These are phyloP conservation scores for Cirrhinus mrigala DNA, from an alignment of 2,797 vertebrate genomes.

Conservation along the genomic window DNA sequence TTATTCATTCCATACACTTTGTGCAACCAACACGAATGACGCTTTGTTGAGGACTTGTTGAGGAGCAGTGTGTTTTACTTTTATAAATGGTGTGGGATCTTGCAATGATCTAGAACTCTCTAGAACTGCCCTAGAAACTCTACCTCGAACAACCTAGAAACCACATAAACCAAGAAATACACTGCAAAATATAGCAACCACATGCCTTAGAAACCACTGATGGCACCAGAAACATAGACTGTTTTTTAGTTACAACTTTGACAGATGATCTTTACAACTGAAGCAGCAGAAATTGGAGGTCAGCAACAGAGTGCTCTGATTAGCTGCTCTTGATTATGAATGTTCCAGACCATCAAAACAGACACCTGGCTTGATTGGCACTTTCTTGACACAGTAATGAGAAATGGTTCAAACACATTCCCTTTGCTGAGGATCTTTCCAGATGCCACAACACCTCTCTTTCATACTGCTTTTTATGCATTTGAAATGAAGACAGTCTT, in stretches of 20 bases:
- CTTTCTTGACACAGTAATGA: conserved; percentile 26
- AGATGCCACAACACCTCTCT: background rate
- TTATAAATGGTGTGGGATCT: background rate
- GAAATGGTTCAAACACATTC: conserved; percentile 3
- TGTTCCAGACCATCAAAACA: conserved; percentile 44
- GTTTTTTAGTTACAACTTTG: background rate
- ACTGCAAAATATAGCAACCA: background rate
- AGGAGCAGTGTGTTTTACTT: background rate
- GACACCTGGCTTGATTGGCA: conserved; percentile 47
- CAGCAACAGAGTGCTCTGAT: conserved; percentile 29
- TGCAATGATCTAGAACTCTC: background rate
- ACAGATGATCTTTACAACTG: background rate
- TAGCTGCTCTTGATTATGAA: conserved; percentile 56
- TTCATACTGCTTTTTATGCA: background rate
- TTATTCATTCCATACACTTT: background rate
- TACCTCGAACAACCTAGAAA: background rate
- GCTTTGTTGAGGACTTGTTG: background rate
- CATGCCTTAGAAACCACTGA: background rate
- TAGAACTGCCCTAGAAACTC: background rate
- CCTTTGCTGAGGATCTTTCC: background rate
- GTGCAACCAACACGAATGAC: background rate
- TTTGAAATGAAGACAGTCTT: background rate
- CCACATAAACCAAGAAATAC: background rate
- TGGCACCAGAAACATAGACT: background rate
- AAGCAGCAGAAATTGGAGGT: background rate